Percentiles rank a stretch among this genome's conserved stretches.
Conservation (phyloP, 2,797 vertebrate species). For the Rhinogobio ventralis region DNA sequence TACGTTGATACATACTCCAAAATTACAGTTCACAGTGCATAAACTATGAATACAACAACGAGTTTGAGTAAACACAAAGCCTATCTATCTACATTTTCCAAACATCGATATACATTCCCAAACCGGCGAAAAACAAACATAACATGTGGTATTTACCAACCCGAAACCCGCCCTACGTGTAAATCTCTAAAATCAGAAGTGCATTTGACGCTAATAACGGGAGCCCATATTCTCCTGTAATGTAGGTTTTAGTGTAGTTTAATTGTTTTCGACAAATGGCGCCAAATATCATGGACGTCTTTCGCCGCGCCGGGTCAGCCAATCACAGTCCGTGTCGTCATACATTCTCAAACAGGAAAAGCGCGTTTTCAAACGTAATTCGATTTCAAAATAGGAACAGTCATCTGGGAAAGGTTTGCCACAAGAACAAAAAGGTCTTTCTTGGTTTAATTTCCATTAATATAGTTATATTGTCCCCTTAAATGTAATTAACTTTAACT, state of each 20-base stretch:
- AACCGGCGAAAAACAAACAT: conserved; percentile 20
- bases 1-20: conserved; percentile 35
- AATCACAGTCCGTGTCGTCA: conserved; percentile 69
- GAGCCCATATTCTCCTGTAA: conserved; percentile 30
- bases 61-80: conserved; percentile 8
- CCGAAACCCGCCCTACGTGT: neutral
- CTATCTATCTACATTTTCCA: conserved; percentile 18
- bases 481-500: neutral
- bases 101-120: conserved; percentile 43
- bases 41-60: conserved; percentile 4
- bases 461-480: too few relatives aligned
- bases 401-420: neutral
- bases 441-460: neutral
- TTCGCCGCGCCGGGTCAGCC: conserved; percentile 64
- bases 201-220: neutral
- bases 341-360: conserved; percentile 14
- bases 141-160: neutral
- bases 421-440: neutral
- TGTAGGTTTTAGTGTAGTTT: conserved; percentile 66
- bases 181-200: neutral
- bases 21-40: neutral
- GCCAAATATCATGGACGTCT: conserved; percentile 77
- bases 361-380: conserved; percentile 8
- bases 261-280: conserved; percentile 71
- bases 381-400: conserved; percentile 30